Evolutionary conservation across 1,140 invertebrate genomes (phyloP), one percentile per base, ranked within the genome.

Genomic region (Heliconius hermathena): DNA sequence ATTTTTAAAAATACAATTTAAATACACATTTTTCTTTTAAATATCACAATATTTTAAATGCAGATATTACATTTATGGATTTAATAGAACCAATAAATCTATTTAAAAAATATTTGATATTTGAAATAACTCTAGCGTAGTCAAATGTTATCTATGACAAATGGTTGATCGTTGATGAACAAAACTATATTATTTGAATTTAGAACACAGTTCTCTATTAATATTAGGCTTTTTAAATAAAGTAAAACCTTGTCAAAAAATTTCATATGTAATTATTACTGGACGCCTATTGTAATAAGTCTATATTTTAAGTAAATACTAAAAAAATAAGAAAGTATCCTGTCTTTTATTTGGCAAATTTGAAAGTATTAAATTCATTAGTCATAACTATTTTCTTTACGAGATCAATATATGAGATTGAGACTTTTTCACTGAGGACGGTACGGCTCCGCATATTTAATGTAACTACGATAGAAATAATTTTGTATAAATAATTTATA

Each of bases 401-500:
- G 18, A 54, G 8, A 20, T n/a, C 20, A 54, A n/a, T 54, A 54
- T 20, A 9, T 57, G 8, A 22, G 20, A 57, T 57, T 8, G 8
- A 22, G n/a, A 57, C n/a, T n/a, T 52, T 52, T 57, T 57, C 54
- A 22, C 2, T 22, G 8, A 11, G 2, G n/a, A n/a, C 20, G 6
- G 20, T n/a, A 22, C 8, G 0, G 3, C 8, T 16, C 22, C 22
- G 0, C 3, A 18, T 26, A 66, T 66, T 26, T 29, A 29, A 22
- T 66, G 22, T 16, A 26, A 16, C 60, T 66, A 66, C 60, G 22
- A 16, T 29, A 16, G 3, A 29, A 66, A 66, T 66, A 66, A 16
- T 29, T 66, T 29, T 29, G 11, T 29, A 66, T 66, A 22, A 66
- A 66, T 66, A 29, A 29, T 66, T 66, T 66, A 84, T 77, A 74